These are phyloP conservation scores for Hydractinia symbiolongicarpus DNA, from an alignment of 30 jellyfish, hydroid and myxozoan species.

Conservation along the genomic window DNA sequence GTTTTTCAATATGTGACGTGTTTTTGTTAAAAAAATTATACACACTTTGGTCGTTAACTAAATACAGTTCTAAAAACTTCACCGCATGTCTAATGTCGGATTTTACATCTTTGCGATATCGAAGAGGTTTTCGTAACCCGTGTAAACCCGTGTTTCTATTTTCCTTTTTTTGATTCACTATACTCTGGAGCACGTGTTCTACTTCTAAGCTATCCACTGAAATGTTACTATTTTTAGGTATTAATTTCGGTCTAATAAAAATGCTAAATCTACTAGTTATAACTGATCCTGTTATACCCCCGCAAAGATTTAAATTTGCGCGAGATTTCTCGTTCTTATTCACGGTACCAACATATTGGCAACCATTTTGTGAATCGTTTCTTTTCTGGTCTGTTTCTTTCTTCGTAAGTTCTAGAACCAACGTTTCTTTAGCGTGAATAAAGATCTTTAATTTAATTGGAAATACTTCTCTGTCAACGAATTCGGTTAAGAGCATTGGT, in stretches of 20 bases:
- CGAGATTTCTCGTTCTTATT: background rate
- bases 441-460: background rate
- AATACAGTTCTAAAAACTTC: constrained; percentile 62
- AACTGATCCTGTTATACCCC: background rate
- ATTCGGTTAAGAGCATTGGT: no score
- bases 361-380: background rate
- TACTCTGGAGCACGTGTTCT: no score
- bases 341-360: background rate
- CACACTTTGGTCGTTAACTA: constrained; percentile 59
- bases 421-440: background rate
- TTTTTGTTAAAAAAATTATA: constrained; percentile 38
- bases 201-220: no score
- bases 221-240: no score
- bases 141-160: no score
- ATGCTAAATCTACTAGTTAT: background rate
- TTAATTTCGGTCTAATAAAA: no score
- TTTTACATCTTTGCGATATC: no score
- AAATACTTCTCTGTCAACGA: background rate
- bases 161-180: no score
- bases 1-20: constrained; percentile 30
- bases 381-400: background rate
- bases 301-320: background rate
- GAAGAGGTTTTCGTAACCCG: no score
- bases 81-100: background rate
- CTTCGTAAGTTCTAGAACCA: background rate